A percentile compares a stretch with the other conserved stretches of the same genome.
phyloP scores from a whole-genome alignment of 2,888 invertebrate genomes.

The Marasmarcha lunaedactyla region DNA sequence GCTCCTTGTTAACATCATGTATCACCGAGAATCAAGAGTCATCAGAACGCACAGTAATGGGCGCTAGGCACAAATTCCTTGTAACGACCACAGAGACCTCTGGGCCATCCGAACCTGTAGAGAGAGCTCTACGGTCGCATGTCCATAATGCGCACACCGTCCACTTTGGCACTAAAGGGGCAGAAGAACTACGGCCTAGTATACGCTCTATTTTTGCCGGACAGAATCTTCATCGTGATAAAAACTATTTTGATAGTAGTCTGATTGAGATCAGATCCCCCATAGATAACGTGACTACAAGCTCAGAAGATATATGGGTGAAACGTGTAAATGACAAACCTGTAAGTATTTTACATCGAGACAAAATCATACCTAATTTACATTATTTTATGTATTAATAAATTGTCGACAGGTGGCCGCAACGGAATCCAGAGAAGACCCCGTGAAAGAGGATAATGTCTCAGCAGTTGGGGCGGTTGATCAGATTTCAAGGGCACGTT shows the following conservation, averaged over 20 bases:
- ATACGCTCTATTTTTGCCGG: conserved; percentile 72
- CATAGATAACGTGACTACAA: conserved; percentile 71
- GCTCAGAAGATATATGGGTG: conserved; percentile 79
- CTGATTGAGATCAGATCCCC: conserved; percentile 83
- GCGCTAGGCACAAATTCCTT: conserved; percentile 51
- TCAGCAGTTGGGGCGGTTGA: not conserved
- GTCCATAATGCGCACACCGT: conserved; percentile 75
- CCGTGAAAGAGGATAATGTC: not conserved
- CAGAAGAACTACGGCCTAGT: conserved; percentile 67
- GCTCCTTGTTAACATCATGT: not conserved
- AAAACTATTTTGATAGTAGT: conserved; percentile 85
- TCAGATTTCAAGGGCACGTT: conserved; percentile 38
- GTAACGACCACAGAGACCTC: conserved; percentile 43
- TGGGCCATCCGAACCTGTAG: conserved; percentile 42
- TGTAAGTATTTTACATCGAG: conserved; percentile 46
- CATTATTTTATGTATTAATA: too few species aligned
- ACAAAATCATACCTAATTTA: conserved; percentile 1
- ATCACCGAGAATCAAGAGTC: conserved; percentile 33
- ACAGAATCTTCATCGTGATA: conserved; percentile 76
- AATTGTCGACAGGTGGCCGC: not conserved
- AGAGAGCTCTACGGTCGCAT: conserved; percentile 57
- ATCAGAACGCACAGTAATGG: conserved; percentile 46
- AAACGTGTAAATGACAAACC: conserved; percentile 69
- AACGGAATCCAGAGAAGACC: not conserved
- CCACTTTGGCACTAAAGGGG: conserved; percentile 74